A percentile compares a stretch with the other conserved stretches of the same genome.
Conservation (phyloP, 1,140 invertebrate genomes). For the Trichoplusia ni region DNA sequence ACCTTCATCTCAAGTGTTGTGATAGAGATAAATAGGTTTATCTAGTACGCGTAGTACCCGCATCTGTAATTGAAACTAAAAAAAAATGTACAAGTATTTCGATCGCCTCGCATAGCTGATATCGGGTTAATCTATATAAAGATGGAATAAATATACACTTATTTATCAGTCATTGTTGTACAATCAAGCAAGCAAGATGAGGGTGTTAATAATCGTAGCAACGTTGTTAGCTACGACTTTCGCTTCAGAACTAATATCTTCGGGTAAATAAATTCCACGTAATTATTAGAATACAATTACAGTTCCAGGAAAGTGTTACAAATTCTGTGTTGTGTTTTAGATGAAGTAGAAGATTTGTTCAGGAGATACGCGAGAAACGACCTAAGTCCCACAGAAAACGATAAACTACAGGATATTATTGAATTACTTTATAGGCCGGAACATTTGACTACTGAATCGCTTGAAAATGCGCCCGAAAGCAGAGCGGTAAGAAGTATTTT, state of each 20-base stretch:
- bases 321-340: constrained; percentile 54
- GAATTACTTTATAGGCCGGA: constrained; percentile 47
- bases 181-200: constrained; percentile 48
- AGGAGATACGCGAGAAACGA: constrained; percentile 51
- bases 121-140: constrained; percentile 30
- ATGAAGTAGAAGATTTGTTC: constrained; percentile 54
- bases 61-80: not conserved
- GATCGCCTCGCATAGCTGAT: not conserved
- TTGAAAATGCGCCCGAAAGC: constrained; percentile 17
- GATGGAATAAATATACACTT: not conserved
- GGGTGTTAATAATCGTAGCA: constrained; percentile 48
- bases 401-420: constrained; percentile 46
- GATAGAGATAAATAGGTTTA: too few species aligned
- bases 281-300: too few species aligned
- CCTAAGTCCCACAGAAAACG: constrained; percentile 43
- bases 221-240: constrained; percentile 41
- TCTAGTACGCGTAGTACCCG: not conserved
- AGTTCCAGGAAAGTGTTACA: too few species aligned
- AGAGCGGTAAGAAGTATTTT: constrained; percentile 47
- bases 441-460: constrained; percentile 9
- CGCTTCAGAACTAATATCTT: constrained; percentile 45
- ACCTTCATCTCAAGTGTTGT: too few species aligned
- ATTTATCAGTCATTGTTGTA: constrained; percentile 44
- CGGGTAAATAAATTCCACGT: constrained; percentile 59
- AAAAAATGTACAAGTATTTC: constrained; percentile 9